Evolutionary conservation across 2,888 invertebrate genomes (phyloP).

Genomic region (Encarsia formosa): DNA sequence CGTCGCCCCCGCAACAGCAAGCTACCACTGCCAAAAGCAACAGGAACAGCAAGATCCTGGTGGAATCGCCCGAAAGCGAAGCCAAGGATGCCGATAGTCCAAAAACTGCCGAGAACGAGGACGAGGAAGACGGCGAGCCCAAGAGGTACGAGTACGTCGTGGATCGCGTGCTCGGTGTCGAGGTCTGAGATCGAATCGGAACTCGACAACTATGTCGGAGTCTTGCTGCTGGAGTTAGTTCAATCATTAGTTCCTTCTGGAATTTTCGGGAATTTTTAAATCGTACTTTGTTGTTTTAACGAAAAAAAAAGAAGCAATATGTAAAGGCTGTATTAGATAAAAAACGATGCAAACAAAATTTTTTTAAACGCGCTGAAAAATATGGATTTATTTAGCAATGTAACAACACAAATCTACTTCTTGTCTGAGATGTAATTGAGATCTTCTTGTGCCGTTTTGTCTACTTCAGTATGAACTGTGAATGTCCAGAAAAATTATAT

Average conservation of each 20-base stretch:
- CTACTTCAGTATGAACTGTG: too few species aligned
- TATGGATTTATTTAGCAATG: too few species aligned
- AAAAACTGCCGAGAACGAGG: conserved; percentile 22
- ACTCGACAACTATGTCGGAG: too few species aligned
- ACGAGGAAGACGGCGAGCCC: conserved; percentile 48
- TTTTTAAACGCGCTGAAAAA: too few species aligned
- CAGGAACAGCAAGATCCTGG: conserved; percentile 17
- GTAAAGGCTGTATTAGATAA: neutral
- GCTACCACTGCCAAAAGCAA: neutral
- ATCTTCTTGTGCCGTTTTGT: too few species aligned
- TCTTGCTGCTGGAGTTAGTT: too few species aligned
- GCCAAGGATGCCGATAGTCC: conserved; percentile 15
- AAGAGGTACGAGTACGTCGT: conserved; percentile 77
- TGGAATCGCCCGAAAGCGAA: conserved; percentile 47
- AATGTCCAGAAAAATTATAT: too few species aligned
- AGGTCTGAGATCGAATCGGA: too few species aligned
- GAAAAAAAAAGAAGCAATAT: neutral
- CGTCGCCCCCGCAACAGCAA: neutral
- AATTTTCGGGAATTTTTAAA: too few species aligned
- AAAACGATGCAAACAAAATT: neutral
- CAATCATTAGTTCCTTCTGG: too few species aligned
- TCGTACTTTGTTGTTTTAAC: neutral
- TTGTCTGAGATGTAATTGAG: too few species aligned
- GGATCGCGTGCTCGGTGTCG: conserved; percentile 78
- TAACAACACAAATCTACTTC: too few species aligned